Percentiles rank a stretch among this genome's conserved stretches.
phyloP scores from a whole-genome alignment of 2,888 invertebrate species.

The Microchrysa polita region DNA sequence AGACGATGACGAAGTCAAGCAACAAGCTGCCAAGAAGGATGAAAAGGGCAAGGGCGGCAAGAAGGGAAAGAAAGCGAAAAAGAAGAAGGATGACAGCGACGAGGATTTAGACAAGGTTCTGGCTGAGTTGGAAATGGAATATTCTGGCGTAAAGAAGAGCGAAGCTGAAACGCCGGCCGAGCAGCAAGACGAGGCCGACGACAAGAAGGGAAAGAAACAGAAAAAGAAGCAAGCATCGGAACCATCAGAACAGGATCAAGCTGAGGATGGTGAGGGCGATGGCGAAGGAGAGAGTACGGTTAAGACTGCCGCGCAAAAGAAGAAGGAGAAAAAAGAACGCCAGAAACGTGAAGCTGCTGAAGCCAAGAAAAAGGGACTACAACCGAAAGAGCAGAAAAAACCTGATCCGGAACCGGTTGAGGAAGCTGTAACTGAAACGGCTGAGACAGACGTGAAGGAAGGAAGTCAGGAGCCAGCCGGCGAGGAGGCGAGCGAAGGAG shows the following conservation, averaged over 20 bases:
- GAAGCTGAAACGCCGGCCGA: slow-evolving; percentile 62
- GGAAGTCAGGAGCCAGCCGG: slow-evolving; percentile 62
- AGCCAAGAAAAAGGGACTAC: slow-evolving; percentile 54
- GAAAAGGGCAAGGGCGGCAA: slow-evolving; percentile 64
- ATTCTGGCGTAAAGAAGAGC: slow-evolving; percentile 69
- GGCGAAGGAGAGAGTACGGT: slow-evolving; percentile 71
- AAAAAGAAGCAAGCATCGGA: slow-evolving; percentile 43
- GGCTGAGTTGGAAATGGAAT: slow-evolving; percentile 84
- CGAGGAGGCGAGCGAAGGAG: slow-evolving; percentile 53
- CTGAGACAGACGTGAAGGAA: slow-evolving; percentile 50
- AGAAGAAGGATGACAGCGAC: slow-evolving; percentile 80
- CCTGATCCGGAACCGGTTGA: slow-evolving; percentile 49
- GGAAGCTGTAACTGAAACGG: not conserved
- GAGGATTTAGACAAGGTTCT: slow-evolving; percentile 84
- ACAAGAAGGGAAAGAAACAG: slow-evolving; percentile 50
- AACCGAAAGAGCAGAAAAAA: slow-evolving; percentile 52
- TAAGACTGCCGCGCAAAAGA: slow-evolving; percentile 87
- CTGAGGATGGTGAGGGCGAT: slow-evolving; percentile 65
- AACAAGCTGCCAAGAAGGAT: slow-evolving; percentile 61
- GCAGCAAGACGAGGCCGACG: slow-evolving; percentile 62
- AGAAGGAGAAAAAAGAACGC: slow-evolving; percentile 87
- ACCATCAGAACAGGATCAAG: slow-evolving; percentile 59
- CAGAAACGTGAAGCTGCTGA: slow-evolving; percentile 75
- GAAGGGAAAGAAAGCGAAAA: slow-evolving; percentile 78
- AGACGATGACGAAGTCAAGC: slow-evolving; percentile 68